Conservation (phyloP, 1,140 invertebrate genomes). For the Pachypeltis micranthus region DNA sequence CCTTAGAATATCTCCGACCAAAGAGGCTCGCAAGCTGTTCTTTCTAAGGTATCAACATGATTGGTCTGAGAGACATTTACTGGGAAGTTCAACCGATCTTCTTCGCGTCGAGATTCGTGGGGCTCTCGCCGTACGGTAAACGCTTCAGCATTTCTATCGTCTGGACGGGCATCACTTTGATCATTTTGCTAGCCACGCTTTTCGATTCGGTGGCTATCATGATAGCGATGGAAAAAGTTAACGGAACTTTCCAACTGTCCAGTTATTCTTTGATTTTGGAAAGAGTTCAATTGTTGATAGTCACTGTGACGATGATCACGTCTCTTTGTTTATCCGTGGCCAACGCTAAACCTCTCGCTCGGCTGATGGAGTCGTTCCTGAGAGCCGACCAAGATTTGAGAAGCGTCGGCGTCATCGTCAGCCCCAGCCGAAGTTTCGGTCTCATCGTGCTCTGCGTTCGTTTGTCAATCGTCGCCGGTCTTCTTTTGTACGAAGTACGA, state of each 20-base stretch:
- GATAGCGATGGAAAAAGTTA: slow-evolving; percentile 13
- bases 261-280: slow-evolving; percentile 15
- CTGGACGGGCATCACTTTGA: neutral
- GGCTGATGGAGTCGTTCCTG: neutral
- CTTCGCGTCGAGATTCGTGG: neutral
- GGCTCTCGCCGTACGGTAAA: neutral
- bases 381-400: slow-evolving; percentile 9
- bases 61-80: neutral
- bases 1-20: neutral
- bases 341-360: neutral
- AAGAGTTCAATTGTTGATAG: slow-evolving; percentile 10
- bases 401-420: neutral
- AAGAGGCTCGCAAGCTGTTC: neutral
- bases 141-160: neutral
- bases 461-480: neutral
- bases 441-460: neutral
- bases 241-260: slow-evolving; percentile 11
- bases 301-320: neutral
- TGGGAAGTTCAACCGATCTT: slow-evolving; percentile 6
- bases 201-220: neutral
- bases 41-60: neutral
- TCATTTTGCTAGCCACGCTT: neutral
- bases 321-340: neutral
- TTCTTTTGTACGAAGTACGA: neutral
- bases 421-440: neutral